Base-by-base conservation (phyloP, 2,797 vertebrate genomes). In the Leptatherina wallacei region DNA sequence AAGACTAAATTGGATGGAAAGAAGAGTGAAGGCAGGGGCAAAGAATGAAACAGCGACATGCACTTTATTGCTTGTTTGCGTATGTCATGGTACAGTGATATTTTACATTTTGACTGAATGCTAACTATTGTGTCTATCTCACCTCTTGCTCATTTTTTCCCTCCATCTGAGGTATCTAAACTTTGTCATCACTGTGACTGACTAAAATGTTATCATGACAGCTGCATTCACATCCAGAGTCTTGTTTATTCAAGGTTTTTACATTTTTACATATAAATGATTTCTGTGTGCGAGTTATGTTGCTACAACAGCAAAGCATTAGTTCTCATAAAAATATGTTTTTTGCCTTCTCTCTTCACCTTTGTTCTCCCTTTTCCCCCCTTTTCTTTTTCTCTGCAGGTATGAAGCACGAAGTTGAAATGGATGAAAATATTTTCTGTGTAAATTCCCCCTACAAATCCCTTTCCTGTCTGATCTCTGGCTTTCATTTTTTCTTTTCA, bases 1-100 rank as follows among this genome's bases (percentile, higher is more conserved):
- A 78, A 75, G 59, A 78, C 71, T 83, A 90, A 92, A 90, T 91
- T 92, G 84, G 85, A 89, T 84, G 83, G 86, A 87, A 83, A 73
- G 76, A 83, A 78, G 65, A 87, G 54, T 75, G 78, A 51, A 84
- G 63, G 81, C 74, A 59, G 73, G 70, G 73, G 77, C 75, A 63
- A 27, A 7, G 36, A 74, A 85, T 83, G 67, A 88, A 89, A 89
- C 42, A 38, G 58, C n/a, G 14, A 76, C 70, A 56, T 62, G 35
- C 61, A 63, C 86, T 86, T 86, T 84, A 70, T 79, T 82, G 64
- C 80, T 82, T 88, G 81, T 89, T 83, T 83, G 75, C 75, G 70
- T 52, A 33, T 42, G 67, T 84, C 73, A 60, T 65, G 44, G 33
- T 84, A 72, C 72, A 73, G 65, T 60, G n/a, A 64, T 77, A 44